These are phyloP conservation scores for Plutomurus gul DNA, from an alignment of 1,140 invertebrate species.

Conservation along the genomic window DNA sequence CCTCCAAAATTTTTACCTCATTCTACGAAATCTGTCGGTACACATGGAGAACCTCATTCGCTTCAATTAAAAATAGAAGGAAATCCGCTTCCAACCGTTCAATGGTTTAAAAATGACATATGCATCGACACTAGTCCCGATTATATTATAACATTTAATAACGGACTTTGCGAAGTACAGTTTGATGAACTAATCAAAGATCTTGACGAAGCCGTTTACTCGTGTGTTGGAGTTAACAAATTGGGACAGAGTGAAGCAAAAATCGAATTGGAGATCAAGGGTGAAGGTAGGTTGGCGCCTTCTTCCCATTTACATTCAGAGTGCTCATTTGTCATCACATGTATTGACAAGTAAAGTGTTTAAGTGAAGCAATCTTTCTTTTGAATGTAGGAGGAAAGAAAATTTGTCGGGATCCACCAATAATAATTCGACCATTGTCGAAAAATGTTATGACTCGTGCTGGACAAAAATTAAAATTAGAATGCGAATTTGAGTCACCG, in stretches of 20 bases:
- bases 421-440: slow-evolving; percentile 63
- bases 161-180: slow-evolving; percentile 63
- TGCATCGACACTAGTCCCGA: slow-evolving; percentile 76
- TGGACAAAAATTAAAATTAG: slow-evolving; percentile 70
- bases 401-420: slow-evolving; percentile 59
- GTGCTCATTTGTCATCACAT: too few species aligned
- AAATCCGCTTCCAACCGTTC: slow-evolving; percentile 75
- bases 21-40: slow-evolving; percentile 65
- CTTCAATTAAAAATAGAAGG: slow-evolving; percentile 63
- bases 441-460: slow-evolving; percentile 66
- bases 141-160: slow-evolving; percentile 63
- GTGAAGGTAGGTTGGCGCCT: slow-evolving; percentile 54
- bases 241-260: slow-evolving; percentile 61
- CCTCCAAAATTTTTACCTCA: slow-evolving; percentile 69
- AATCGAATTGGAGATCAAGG: slow-evolving; percentile 60
- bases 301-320: too few species aligned
- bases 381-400: not conserved
- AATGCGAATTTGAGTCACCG: slow-evolving; percentile 62
- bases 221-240: slow-evolving; percentile 62
- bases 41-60: slow-evolving; percentile 65
- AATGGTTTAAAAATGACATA: slow-evolving; percentile 75
- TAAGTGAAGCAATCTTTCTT: too few species aligned
- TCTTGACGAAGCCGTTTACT: slow-evolving; percentile 66
- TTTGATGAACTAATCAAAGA: slow-evolving; percentile 65
- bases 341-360: too few species aligned